These are phyloP conservation scores for Lucifuga dentata DNA, from an alignment of 2,113 vertebrate species.

Conservation along the genomic window DNA sequence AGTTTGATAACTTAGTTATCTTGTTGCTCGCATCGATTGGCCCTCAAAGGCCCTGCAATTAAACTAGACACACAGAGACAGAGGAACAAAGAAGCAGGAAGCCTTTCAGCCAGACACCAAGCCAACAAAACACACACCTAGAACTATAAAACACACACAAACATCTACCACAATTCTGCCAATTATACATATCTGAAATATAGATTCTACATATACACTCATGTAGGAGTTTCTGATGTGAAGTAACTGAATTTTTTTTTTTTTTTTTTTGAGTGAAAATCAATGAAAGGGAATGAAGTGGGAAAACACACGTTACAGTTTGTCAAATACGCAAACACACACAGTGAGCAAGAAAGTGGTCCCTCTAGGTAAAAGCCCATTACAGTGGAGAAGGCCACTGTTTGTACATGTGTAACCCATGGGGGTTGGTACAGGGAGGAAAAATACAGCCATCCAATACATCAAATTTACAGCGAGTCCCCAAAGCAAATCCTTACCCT, in stretches of 20 bases:
- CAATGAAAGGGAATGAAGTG: not conserved
- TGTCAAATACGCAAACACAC: conserved; percentile 16
- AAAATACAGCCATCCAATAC: conserved; percentile 61
- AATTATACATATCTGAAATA: no score
- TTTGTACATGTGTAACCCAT: conserved; percentile 53
- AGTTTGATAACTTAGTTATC: conserved; percentile 77
- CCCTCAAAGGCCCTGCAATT: conserved; percentile 66
- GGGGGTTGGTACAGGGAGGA: conserved; percentile 39
- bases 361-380: conserved; percentile 55
- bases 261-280: not conserved
- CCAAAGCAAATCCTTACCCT: conserved; percentile 45
- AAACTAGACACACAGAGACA: conserved; percentile 62
- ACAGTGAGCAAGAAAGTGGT: conserved; percentile 37
- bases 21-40: conserved; percentile 70
- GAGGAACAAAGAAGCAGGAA: conserved; percentile 49
- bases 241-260: not conserved
- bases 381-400: conserved; percentile 50
- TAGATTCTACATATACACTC: no score
- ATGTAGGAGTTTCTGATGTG: no score
- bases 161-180: not conserved
- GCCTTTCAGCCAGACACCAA: conserved; percentile 22
- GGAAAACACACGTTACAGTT: conserved; percentile 1
- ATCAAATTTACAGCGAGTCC: conserved; percentile 68
- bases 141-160: conserved; percentile 1
- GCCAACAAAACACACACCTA: conserved; percentile 1